Evolutionary conservation across 2,113 vertebrate species (phyloP), one percentile per base, ranked within the genome.

Genomic region (Nothoprocta pentlandii): DNA sequence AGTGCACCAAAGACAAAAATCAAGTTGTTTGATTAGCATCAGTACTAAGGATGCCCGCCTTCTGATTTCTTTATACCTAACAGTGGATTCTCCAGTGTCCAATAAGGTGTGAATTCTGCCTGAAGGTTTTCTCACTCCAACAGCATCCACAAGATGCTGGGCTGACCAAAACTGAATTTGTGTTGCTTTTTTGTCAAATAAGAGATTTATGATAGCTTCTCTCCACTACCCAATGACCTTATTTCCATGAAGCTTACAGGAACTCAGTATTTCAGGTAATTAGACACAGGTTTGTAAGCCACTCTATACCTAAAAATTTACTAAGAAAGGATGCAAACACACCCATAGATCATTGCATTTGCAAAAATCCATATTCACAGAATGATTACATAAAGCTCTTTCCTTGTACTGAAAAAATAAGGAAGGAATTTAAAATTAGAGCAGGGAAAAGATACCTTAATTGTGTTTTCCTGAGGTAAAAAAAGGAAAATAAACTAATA

Each of bases 311-410:
- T 47, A 78, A 75, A 85, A 67, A 5, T 51, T 81, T 67, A n/a
- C 12, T 32, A 34, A 67, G 46, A 28, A 85, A 80, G 23, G 17
- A 34, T 44, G 63, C 10, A 84, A 92, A 71, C 23, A 16, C 39
- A 70, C 34, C 12, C 7, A 63, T 26, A 81, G 5, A 44, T n/a
- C 26, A 39, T 16, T 10, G 16, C 3, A 59, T 63, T 64, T 85
- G 12, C 58, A 64, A 2, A 10, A 79, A 25, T 19, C 46, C 71
- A 23, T 46, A 61, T 47, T 76, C 32, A 51, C 44, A 83, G 44
- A 6, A 28, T 4, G 41, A 62, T 14, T 30, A 36, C 0, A 0
- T 23, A 59, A 44, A 9, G 5, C 3, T 75, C 8, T 78, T 62
- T 80, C 63, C 8, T 26, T 46, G 11, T 7, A 58, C 16, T 70